Evolutionary conservation across 30 jellyfish, hydroid and myxozoan species (phyloP).

Genomic region (Sanderia malayensis): DNA sequence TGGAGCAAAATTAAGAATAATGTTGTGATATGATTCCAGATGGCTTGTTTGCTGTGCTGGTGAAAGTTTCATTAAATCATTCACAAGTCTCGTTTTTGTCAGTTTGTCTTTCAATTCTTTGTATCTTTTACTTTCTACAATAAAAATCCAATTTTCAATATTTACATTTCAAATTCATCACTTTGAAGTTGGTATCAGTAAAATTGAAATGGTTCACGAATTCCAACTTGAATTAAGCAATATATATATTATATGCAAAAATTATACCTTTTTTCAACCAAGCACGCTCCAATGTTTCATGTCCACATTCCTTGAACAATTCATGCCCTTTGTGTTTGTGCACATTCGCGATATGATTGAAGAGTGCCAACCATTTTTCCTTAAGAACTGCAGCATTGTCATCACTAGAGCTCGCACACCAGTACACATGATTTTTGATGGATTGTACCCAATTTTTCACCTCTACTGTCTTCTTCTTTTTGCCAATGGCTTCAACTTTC

Average conservation of each 20-base stretch:
- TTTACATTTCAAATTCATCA: too few species aligned
- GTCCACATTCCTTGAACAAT: slow-evolving; percentile 16
- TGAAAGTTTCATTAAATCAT: too few species aligned
- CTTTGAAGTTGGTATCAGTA: too few species aligned
- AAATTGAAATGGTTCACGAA: too few species aligned
- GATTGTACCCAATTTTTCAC: slow-evolving; percentile 22
- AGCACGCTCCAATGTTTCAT: slow-evolving; percentile 22
- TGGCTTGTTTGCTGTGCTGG: too few species aligned
- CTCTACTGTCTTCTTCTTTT: slow-evolving; percentile 12
- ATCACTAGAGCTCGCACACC: slow-evolving; percentile 48
- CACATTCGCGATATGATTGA: slow-evolving; percentile 27
- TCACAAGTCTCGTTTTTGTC: too few species aligned
- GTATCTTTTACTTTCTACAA: too few species aligned
- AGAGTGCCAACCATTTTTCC: slow-evolving; percentile 42
- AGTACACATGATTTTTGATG: slow-evolving; percentile 42
- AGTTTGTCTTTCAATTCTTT: too few species aligned
- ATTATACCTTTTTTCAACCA: slow-evolving; percentile 30
- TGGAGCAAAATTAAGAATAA: too few species aligned
- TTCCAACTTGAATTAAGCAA: too few species aligned
- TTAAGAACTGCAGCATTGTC: slow-evolving; percentile 17
- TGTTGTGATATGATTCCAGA: too few species aligned
- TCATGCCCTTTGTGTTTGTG: slow-evolving; percentile 25
- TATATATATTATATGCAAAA: not conserved
- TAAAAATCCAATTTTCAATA: too few species aligned
- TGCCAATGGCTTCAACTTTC: slow-evolving; percentile 16